Evolutionary conservation across 2,888 invertebrate species (phyloP), one percentile per base, ranked within the genome.

Genomic region (Agriopis marginaria): DNA sequence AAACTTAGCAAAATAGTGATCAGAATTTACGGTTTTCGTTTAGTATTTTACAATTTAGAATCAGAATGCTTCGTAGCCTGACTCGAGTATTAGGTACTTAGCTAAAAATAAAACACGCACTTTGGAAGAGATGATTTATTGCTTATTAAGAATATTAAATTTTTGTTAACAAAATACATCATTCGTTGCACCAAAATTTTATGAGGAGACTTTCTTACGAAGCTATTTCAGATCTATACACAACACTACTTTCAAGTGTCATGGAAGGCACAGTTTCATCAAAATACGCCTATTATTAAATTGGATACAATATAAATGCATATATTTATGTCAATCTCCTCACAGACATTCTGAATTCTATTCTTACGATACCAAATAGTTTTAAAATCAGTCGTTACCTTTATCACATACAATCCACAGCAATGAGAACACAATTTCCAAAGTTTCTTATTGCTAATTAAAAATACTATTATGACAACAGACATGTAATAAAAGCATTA

Each of bases 311-410:
- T 62, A 70, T 73, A 73, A 64, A 65, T 73, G 75, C 74, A 42
- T 9, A 62, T 63, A 59, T 68, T 72, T 45, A 45, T 62, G 47
- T 32, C 73, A 68, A 81, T 80, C 83, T 87, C 87, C 87, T 86
- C 87, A 87, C 75, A 88, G 86, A 87, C 79, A 79, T 77, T 83
- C 80, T 79, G 79, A 82, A 79, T 75, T 39, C 56, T 79, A 80
- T 70, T 77, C 82, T 85, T 85, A 75, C 72, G 68, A 76, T 78
- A 71, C 74, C 80, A 79, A 78, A 81, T 74, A 78, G 77, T 72
- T 76, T 75, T 79, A 82, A 85, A 86, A 88, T 92, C 92, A 91
- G 91, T 92, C 91, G 77, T 81, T 82, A 82, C 82, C 78, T 81
- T 82, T 89, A 90, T 90, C 90, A 90, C 86, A 87, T 81, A 78